Evolutionary conservation across 2,113 vertebrate species (phyloP).

Genomic region (Sigmodon hispidus): DNA sequence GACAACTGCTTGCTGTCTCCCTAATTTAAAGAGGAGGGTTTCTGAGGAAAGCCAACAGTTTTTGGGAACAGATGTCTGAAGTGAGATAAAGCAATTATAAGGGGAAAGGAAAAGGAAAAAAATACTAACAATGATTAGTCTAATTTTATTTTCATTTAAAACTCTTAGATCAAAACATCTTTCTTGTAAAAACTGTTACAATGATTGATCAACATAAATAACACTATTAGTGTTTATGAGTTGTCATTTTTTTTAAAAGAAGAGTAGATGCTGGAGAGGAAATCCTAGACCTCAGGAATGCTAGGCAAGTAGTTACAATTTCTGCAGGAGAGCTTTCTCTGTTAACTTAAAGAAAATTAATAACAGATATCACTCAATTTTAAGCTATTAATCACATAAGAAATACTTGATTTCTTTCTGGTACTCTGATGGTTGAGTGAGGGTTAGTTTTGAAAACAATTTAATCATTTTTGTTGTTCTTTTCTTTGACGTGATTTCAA

Average conservation of each 20-base stretch:
- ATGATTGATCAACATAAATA: not conserved
- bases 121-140: not conserved
- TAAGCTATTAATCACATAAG: not conserved
- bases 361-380: constrained; percentile 4
- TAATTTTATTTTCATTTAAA: constrained; percentile 33
- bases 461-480: not conserved
- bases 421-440: not conserved
- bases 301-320: not conserved
- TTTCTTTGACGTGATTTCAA: not conserved
- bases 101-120: constrained; percentile 35
- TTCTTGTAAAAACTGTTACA: not conserved
- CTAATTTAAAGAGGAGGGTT: constrained; percentile 56
- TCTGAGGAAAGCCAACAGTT: constrained; percentile 62
- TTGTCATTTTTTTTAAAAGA: not conserved
- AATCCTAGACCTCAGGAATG: not conserved
- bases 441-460: not conserved
- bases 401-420: constrained; percentile 8
- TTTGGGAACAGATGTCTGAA: constrained; percentile 68
- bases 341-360: constrained; percentile 15
- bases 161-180: constrained; percentile 14
- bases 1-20: constrained; percentile 72
- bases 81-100: constrained; percentile 54
- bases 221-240: constrained; percentile 30
- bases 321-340: not conserved
- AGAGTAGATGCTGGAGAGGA: too few relatives aligned